Percentiles rank a stretch among this genome's conserved stretches.
Conservation (phyloP, 1,140 invertebrate genomes). For the Lepidotrigona ventralis region DNA sequence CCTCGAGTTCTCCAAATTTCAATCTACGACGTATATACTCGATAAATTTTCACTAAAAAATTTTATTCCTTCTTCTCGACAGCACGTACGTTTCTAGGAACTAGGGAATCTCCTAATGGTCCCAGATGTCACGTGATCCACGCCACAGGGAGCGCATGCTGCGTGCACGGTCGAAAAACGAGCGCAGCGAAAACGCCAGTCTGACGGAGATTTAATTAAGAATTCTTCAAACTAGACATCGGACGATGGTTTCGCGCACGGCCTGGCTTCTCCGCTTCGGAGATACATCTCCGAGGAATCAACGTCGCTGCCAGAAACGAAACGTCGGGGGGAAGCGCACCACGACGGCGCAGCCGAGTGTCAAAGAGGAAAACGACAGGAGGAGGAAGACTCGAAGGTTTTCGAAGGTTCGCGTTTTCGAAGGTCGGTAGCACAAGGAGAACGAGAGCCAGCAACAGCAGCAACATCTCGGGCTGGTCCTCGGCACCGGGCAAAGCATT, state of each 20-base stretch:
- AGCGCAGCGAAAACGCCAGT: neutral
- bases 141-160: neutral
- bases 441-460: constrained; percentile 9
- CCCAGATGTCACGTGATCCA: too few species aligned
- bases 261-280: constrained; percentile 1
- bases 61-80: too few species aligned
- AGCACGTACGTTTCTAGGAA: too few species aligned
- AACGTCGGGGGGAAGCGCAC: constrained; percentile 29
- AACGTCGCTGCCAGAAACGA: constrained; percentile 51
- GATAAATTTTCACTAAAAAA: too few species aligned
- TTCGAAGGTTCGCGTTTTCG: constrained; percentile 35
- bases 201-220: constrained; percentile 54
- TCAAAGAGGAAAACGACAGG: constrained; percentile 9
- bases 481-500: constrained; percentile 73
- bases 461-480: constrained; percentile 20
- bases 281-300: constrained; percentile 54
- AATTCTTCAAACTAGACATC: constrained; percentile 59
- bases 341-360: neutral
- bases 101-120: neutral
- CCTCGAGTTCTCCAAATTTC: too few species aligned
- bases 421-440: constrained; percentile 49
- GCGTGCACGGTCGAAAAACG: neutral
- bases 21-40: too few species aligned
- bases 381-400: constrained; percentile 7
- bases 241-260: constrained; percentile 36